Percentiles rank a stretch among this genome's conserved stretches.
Evolutionary conservation across 37 sponge, comb jelly and placozoan species (phyloP).

Genomic region (Halichondria panicea): DNA sequence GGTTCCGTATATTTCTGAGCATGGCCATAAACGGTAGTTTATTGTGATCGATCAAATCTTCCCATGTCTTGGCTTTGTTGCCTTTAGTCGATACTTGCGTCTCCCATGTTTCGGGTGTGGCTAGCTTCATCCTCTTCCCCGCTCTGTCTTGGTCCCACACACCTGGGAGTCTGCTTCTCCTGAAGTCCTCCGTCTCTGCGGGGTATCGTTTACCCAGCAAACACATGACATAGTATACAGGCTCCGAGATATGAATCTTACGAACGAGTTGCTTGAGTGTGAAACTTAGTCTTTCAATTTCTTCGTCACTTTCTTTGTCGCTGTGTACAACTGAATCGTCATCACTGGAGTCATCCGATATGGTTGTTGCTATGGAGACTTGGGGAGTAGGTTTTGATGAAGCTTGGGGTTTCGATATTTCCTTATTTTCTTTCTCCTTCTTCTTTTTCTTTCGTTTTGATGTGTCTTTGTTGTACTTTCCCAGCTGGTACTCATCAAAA

Average conservation of each 20-base stretch:
- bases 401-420: slow-evolving; percentile 27
- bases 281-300: slow-evolving; percentile 81
- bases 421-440: slow-evolving; percentile 27
- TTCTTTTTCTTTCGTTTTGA: slow-evolving; percentile 78
- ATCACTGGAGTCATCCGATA: background rate
- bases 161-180: slow-evolving; percentile 84
- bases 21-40: slow-evolving; percentile 99
- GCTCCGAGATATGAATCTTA: slow-evolving; percentile 93
- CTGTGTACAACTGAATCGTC: slow-evolving; percentile 22
- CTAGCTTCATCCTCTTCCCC: slow-evolving; percentile 97
- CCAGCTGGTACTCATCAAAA: slow-evolving; percentile 97
- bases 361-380: background rate
- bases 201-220: slow-evolving; percentile 95
- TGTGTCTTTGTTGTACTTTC: slow-evolving; percentile 95
- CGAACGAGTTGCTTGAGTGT: slow-evolving; percentile 98
- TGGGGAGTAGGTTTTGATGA: background rate
- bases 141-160: slow-evolving; percentile 94
- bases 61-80: slow-evolving; percentile 92
- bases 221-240: slow-evolving; percentile 94
- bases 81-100: slow-evolving; percentile 93
- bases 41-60: slow-evolving; percentile 90
- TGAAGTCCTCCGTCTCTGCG: slow-evolving; percentile 86
- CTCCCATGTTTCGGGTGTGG: slow-evolving; percentile 98
- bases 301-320: slow-evolving; percentile 67
- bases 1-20: slow-evolving; percentile 93